A percentile compares a stretch with the other conserved stretches of the same genome.
phyloP scores from a whole-genome alignment of 2,888 invertebrate genomes.

The Epistrophe grossulariae region DNA sequence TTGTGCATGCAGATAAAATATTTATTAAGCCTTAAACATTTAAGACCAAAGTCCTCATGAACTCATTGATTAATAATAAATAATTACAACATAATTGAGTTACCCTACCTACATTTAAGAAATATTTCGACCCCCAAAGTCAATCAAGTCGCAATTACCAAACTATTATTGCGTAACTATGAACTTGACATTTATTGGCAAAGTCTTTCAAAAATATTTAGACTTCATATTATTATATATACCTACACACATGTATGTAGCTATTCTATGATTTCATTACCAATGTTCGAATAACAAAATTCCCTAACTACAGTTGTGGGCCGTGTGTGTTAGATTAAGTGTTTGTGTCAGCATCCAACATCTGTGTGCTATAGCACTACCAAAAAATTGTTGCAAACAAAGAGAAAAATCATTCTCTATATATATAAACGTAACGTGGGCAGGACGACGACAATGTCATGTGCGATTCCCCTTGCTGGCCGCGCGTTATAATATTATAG shows the following conservation, averaged over 20 bases:
- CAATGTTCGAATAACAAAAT: background rate
- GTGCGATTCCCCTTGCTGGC: background rate
- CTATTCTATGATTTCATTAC: constrained; percentile 45
- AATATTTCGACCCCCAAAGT: background rate
- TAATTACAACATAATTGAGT: constrained; percentile 4
- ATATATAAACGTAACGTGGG: constrained; percentile 34
- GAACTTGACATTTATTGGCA: constrained; percentile 70
- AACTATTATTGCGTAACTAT: constrained; percentile 59
- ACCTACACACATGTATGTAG: too few relatives aligned
- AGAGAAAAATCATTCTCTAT: constrained; percentile 11
- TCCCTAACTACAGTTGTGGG: background rate
- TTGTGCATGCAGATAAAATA: too few relatives aligned
- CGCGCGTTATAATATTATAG: background rate
- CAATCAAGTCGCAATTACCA: constrained; percentile 35
- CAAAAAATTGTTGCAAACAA: constrained; percentile 8
- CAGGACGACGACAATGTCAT: constrained; percentile 8
- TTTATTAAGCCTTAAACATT: too few relatives aligned
- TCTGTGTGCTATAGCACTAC: background rate
- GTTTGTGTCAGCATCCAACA: constrained; percentile 20
- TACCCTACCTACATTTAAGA: background rate
- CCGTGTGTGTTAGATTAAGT: constrained; percentile 7
- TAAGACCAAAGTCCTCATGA: background rate
- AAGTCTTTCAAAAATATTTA: constrained; percentile 39
- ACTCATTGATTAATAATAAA: background rate
- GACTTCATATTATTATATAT: constrained; percentile 8